phyloP scores from a whole-genome alignment of 2,888 invertebrate species.

The Sylvicola fuscatus region DNA sequence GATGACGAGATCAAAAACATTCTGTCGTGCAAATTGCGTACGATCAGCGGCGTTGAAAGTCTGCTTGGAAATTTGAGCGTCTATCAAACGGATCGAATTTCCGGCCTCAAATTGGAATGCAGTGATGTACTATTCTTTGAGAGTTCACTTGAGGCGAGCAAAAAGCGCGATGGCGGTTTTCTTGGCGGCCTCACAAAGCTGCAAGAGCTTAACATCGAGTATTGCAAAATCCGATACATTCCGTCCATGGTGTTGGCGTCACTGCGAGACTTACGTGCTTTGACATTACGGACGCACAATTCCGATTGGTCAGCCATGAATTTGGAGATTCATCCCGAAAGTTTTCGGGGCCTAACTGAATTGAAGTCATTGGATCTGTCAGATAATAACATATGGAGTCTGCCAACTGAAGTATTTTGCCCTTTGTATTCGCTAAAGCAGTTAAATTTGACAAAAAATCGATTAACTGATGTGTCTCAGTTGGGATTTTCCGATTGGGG shows the following conservation, averaged over 20 bases:
- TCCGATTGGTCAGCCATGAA: constrained; percentile 64
- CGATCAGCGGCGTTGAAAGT: constrained; percentile 45
- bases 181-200: constrained; percentile 41
- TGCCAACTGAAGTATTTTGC: constrained; percentile 52
- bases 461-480: constrained; percentile 55
- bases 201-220: constrained; percentile 60
- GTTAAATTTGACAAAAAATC: constrained; percentile 54
- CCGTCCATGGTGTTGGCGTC: constrained; percentile 47
- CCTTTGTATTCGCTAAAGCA: constrained; percentile 43
- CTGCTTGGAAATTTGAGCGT: constrained; percentile 47
- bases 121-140: constrained; percentile 55
- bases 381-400: constrained; percentile 56
- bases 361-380: constrained; percentile 46
- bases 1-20: constrained; percentile 31
- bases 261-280: constrained; percentile 39
- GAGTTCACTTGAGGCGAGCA: constrained; percentile 37
- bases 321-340: constrained; percentile 49
- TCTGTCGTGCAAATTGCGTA: constrained; percentile 45
- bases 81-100: constrained; percentile 44
- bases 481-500: constrained; percentile 57
- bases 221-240: constrained; percentile 55
- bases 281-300: constrained; percentile 53
- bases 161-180: constrained; percentile 21
- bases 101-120: constrained; percentile 47
- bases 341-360: constrained; percentile 45